Evolutionary conservation across 2,113 vertebrate species (phyloP), one percentile per base, ranked within the genome.

Genomic region (Acinonyx jubatus): DNA sequence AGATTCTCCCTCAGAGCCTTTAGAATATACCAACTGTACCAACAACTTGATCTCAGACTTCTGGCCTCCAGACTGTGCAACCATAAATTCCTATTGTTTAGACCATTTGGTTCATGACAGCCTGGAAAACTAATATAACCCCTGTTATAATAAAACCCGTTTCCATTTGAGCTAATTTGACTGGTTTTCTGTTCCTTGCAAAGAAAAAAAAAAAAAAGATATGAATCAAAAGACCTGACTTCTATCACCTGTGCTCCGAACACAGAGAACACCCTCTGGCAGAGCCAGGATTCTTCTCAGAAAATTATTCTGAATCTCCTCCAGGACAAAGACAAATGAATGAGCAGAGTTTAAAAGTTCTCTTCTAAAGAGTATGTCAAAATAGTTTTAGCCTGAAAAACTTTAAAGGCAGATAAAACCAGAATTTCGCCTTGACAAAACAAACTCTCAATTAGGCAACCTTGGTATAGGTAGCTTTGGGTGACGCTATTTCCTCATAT

Each of bases 271-370:
- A 65, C n/a, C 25, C 41, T 50, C 14, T 36, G 25, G 31, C 45
- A 55, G 33, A 89, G 36, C 7, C 52, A 65, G 79, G 11, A 57
- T 41, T 91, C 29, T 74, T 31, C 63, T 57, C 82, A 57, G 78
- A 94, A 95, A 97, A 93, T n/a, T 86, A 79, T 41, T 95, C 84
- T 86, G 68, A 50, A 69, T 91, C 66, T 96, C 81, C 76, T 94
- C 85, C 52, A 74, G 48, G 27, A 41, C 83, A 93, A 63, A 93
- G 94, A 86, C 61, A 84, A 96, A 96, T 80, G 83, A 93, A 96
- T 19, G 16, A 89, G 41, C n/a, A 25, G 71, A 90, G 19, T 96
- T 89, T 84, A 82, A 94, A 96, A 74, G 69, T 69, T 96, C 12
- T 83, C 66, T 63, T 86, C 66, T 96, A 66, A 81, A 90, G 29